Base-by-base conservation (phyloP, 2,113 vertebrate genomes). In the Danionella cerebrum region DNA sequence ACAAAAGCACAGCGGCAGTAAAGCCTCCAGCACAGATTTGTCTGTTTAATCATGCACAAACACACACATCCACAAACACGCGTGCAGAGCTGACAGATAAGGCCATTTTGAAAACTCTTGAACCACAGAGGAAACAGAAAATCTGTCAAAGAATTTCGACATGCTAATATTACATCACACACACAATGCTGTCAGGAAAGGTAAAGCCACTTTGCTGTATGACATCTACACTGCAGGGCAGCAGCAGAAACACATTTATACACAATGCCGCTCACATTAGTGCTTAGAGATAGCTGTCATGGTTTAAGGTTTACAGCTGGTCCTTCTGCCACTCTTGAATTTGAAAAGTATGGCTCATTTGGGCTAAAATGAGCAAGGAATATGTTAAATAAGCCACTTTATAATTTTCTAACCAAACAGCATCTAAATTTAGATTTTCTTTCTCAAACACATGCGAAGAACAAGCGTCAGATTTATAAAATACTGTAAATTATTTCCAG, bases 11-110 rank as follows among this genome's bases (percentile, higher is more conserved):
- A 48, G 42, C 45, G 39, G 41, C 42, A 72, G 74, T 57, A 67
- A n/a, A 69, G 78, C 82, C 81, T 81, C 73, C 47, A 78, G 83
- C 78, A n/a, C 50, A 78, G 77, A 80, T 82, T 79, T 83, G 75
- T 64, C 57, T 44, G 22, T 27, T 8, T 29, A 60, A 59, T 35
- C 67, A 55, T 35, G 67, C 68, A 74, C 44, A 66, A 65, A 67
- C 54, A 63, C 42, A 35, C 12, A 70, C 52, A n/a, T n/a, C n/a
- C n/a, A 71, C 21, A 59, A 60, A 58, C 14, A 29, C 38, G 58
- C 13, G 62, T 31, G 13, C 39, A 2, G 22, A 3, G 42, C 53
- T 57, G 13, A 19, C 39, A 48, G 59, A 64, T 64, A 64, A 63
- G 19, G 6, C 6, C 18, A 13, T 58, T 58, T 31, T 48, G 33